Evolutionary conservation across 1,140 invertebrate species (phyloP), one percentile per base, ranked within the genome.

Genomic region (Hermetia illucens): DNA sequence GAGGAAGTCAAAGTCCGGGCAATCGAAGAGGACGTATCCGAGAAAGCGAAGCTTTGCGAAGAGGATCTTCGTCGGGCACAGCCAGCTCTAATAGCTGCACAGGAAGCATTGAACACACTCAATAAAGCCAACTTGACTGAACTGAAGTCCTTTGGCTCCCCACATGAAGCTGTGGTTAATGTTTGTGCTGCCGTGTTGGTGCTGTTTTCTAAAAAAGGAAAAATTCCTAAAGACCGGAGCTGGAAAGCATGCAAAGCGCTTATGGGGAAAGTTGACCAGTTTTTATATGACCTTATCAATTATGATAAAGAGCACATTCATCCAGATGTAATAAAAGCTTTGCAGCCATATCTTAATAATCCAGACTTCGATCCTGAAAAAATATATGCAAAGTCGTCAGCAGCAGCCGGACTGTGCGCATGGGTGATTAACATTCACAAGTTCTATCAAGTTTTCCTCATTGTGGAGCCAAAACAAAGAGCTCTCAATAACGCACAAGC

Each of bases 271-370:
- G 70, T 82, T 12, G 71, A 94, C 63, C 71, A 77, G 42, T 95
- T 97, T 59, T 62, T 97, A 17, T 70, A 82, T 44, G 74, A 79
- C 43, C 65, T 97, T 22, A 75, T 84, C 16, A 84, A 84, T 52
- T 94, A 92, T 51, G 82, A 95, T 53, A 96, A 95, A 55, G 89
- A 94, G 60, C 84, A 93, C 53, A 94, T 96, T 55, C 82, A 81
- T 48, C 77, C 86, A 1, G 81, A 86, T 45, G 71, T 90, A 38
- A 75, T 89, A 3, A 90, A 87, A 64, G 80, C 69, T 16, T 60
- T 71, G 21, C 60, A 67, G 41, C 67, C 66, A n/a, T 74, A 72
- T 40, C 55, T 69, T 33, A 58, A 49, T 3, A 65, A 72, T 49
- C 69, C 75, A 30, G 86, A 91, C 41, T 95, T 96, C 54, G 75